These are phyloP conservation scores for Cephalopholis sonnerati DNA, from an alignment of 2,113 vertebrate species.

Conservation along the genomic window DNA sequence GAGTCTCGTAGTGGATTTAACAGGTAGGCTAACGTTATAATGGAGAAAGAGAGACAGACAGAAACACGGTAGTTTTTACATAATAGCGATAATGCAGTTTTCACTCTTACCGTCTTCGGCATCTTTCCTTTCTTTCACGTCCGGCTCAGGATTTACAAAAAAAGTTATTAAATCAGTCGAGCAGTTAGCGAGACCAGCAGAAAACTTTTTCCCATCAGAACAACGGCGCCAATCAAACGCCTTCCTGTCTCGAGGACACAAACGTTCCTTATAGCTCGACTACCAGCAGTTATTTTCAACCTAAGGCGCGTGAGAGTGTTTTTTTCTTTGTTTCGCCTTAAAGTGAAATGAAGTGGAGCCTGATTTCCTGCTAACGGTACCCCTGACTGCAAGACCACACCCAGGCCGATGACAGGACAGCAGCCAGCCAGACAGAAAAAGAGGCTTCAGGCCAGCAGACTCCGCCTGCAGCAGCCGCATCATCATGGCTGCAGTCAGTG, in stretches of 20 bases:
- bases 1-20: rapidly evolving
- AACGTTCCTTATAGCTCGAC: conserved; percentile 16
- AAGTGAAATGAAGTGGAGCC: conserved; percentile 66
- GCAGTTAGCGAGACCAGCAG: conserved; percentile 59
- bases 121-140: conserved; percentile 73
- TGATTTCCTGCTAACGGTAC: conserved; percentile 89
- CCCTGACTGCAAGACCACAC: conserved; percentile 87
- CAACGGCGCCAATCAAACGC: conserved; percentile 73
- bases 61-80: background rate
- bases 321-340: conserved; percentile 76
- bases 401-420: conserved; percentile 84
- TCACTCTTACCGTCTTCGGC: conserved; percentile 85
- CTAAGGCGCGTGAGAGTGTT: conserved; percentile 1
- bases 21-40: background rate
- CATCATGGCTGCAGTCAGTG: conserved; percentile 59
- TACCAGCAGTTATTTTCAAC: conserved; percentile 24
- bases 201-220: conserved; percentile 85
- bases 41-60: background rate
- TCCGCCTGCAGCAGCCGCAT: conserved; percentile 76
- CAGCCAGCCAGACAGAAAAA: conserved; percentile 58
- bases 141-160: conserved; percentile 16
- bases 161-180: conserved; percentile 55
- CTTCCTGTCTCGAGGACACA: conserved; percentile 36
- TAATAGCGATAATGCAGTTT: background rate
- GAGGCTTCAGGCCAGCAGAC: conserved; percentile 59